phyloP scores from a whole-genome alignment of 2,113 vertebrate species.

The Lophura nycthemera region DNA sequence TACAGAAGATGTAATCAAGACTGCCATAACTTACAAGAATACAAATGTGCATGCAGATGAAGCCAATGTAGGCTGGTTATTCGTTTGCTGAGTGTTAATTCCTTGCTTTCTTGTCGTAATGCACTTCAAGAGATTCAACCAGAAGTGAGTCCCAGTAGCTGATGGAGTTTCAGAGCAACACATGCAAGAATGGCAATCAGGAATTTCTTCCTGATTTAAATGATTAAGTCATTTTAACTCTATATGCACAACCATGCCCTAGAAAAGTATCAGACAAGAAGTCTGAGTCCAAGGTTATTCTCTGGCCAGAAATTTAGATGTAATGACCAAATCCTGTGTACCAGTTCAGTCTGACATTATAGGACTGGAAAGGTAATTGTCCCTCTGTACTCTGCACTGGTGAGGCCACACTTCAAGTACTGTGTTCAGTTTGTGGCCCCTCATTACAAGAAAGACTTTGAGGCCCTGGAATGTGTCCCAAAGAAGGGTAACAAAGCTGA shows the following conservation, averaged over 20 bases:
- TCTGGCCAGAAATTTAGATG: background rate
- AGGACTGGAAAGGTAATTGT: too few relatives aligned
- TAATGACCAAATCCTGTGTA: background rate
- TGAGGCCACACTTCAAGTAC: too few relatives aligned
- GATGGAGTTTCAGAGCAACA: background rate
- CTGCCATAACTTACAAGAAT: background rate
- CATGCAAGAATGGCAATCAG: fast-evolving
- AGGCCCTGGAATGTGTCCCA: too few relatives aligned
- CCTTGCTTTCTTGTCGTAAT: background rate
- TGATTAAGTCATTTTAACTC: background rate
- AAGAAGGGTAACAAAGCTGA: too few relatives aligned
- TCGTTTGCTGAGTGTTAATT: background rate
- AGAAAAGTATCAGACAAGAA: background rate
- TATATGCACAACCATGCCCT: background rate
- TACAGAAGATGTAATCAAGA: background rate
- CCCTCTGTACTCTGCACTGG: too few relatives aligned
- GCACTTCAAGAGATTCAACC: background rate
- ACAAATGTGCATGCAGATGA: background rate
- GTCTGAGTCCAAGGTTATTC: background rate
- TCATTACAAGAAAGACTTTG: too few relatives aligned
- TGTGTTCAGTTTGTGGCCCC: too few relatives aligned
- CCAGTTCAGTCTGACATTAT: background rate
- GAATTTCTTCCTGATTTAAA: background rate
- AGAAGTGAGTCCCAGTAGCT: background rate
- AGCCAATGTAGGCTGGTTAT: background rate